Conservation (phyloP, 2,888 invertebrate genomes). For the Diaperis boleti region DNA sequence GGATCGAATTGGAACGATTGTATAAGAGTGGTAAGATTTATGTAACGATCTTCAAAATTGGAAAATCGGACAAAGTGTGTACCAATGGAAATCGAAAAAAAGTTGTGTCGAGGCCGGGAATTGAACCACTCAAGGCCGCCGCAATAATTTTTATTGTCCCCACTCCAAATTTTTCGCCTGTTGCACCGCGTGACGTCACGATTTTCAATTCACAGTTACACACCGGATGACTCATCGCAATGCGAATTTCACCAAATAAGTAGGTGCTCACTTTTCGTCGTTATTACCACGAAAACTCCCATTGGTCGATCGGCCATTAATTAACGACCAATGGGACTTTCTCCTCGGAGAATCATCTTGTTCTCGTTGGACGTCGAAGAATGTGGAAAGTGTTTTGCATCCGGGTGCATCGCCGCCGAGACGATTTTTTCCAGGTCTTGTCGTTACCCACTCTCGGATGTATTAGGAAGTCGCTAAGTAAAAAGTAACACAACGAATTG, state of each 20-base stretch:
- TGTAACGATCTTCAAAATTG: slow-evolving; percentile 15
- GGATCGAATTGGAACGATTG: slow-evolving; percentile 29
- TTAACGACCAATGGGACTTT: slow-evolving; percentile 16
- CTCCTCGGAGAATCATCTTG: slow-evolving; percentile 3
- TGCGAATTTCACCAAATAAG: slow-evolving; percentile 30
- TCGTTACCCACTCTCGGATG: slow-evolving; percentile 6
- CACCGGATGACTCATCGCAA: slow-evolving; percentile 13
- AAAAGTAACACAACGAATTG: slow-evolving; percentile 43
- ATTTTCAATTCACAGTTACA: slow-evolving; percentile 1
- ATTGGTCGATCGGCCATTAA: neutral
- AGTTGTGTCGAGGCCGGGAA: too few species aligned
- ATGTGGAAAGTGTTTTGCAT: slow-evolving; percentile 31
- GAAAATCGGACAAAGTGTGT: too few species aligned
- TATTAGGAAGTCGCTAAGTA: slow-evolving; percentile 40
- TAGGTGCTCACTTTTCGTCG: slow-evolving; percentile 3
- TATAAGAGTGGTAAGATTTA: slow-evolving; percentile 10
- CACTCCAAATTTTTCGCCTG: slow-evolving; percentile 4
- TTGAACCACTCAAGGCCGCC: neutral
- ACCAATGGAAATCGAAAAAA: too few species aligned
- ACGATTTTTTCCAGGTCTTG: slow-evolving; percentile 9
- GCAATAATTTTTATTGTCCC: neutral
- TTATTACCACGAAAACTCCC: neutral
- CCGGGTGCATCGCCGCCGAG: slow-evolving; percentile 13
- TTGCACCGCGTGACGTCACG: neutral
- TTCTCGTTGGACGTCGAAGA: slow-evolving; percentile 4